Percentiles rank a stretch among this genome's conserved stretches.
These are phyloP conservation scores for Bellardia pandia DNA, from an alignment of 2,888 invertebrate genomes.

Conservation along the genomic window DNA sequence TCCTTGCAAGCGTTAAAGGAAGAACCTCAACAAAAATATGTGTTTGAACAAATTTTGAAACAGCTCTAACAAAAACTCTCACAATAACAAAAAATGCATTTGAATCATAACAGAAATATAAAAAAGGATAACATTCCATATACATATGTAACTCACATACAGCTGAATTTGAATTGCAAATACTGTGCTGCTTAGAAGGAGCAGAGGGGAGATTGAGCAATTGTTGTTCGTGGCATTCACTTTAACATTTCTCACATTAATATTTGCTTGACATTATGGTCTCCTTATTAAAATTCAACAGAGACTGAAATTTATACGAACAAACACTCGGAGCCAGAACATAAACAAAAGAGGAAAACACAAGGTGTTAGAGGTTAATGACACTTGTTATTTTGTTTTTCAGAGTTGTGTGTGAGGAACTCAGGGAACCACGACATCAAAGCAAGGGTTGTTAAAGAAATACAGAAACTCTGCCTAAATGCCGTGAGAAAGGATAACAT, in stretches of 20 bases:
- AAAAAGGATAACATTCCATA: conserved; percentile 55
- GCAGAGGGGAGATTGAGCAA: conserved; percentile 15
- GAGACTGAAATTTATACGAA: conserved; percentile 49
- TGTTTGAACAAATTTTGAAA: conserved; percentile 24
- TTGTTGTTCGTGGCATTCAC: conserved; percentile 28
- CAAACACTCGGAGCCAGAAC: neutral
- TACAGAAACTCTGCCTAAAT: conserved; percentile 33
- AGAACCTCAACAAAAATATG: conserved; percentile 24
- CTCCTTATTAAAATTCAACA: conserved; percentile 43
- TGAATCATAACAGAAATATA: neutral
- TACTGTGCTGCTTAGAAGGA: neutral
- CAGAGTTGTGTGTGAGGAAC: neutral
- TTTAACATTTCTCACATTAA: conserved; percentile 49
- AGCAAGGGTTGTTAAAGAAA: conserved; percentile 49
- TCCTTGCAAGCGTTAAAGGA: neutral
- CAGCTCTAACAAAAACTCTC: neutral
- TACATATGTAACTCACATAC: conserved; percentile 14
- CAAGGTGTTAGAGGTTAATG: conserved; percentile 72
- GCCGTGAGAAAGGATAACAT: conserved; percentile 72
- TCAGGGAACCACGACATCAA: conserved; percentile 26
- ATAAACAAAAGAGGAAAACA: conserved; percentile 18
- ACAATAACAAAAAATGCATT: conserved; percentile 45
- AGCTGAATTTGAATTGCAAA: conserved; percentile 46
- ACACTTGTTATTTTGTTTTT: conserved; percentile 61
- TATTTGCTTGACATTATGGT: conserved; percentile 55